These are phyloP conservation scores for Temnopleurus reevesii DNA, from an alignment of 53 echinoderm and acorn worm species.

Conservation along the genomic window DNA sequence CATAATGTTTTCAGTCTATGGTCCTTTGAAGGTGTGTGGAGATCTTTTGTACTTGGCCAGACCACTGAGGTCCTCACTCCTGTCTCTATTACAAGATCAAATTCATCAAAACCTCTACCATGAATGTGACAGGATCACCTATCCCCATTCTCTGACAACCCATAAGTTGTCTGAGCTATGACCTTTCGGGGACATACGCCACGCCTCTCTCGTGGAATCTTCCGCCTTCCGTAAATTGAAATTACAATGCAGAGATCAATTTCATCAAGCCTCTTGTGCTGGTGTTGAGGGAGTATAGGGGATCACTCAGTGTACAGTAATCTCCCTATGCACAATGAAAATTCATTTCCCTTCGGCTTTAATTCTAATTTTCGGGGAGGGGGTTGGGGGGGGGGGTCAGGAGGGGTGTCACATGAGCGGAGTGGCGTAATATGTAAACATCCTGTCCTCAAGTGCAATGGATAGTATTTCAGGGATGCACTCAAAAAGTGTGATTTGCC, in stretches of 20 bases:
- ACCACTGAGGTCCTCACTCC: too few species aligned
- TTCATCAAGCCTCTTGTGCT: not conserved
- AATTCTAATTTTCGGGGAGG: not conserved
- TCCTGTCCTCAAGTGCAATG: too few species aligned
- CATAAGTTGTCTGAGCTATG: not conserved
- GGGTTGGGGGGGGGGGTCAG: not conserved
- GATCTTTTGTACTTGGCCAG: too few species aligned
- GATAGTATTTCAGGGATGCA: too few species aligned
- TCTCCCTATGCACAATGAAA: constrained; percentile 21
- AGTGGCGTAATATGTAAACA: too few species aligned
- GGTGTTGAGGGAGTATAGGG: not conserved
- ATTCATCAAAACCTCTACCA: not conserved
- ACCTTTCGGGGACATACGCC: not conserved
- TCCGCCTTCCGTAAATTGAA: not conserved
- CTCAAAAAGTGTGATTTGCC: too few species aligned
- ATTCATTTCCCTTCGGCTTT: constrained; percentile 14
- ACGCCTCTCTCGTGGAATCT: not conserved
- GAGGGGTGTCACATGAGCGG: not conserved
- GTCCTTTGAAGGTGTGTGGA: too few species aligned
- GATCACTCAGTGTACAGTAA: constrained; percentile 6
- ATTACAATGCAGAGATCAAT: constrained; percentile 2
- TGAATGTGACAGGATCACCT: not conserved
- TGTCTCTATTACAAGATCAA: too few species aligned
- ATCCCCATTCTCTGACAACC: not conserved
- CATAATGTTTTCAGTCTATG: too few species aligned